Percentiles rank a stretch among this genome's conserved stretches.
These are phyloP conservation scores for Phasianus colchicus DNA, from an alignment of 2,113 vertebrate species.

Conservation along the genomic window DNA sequence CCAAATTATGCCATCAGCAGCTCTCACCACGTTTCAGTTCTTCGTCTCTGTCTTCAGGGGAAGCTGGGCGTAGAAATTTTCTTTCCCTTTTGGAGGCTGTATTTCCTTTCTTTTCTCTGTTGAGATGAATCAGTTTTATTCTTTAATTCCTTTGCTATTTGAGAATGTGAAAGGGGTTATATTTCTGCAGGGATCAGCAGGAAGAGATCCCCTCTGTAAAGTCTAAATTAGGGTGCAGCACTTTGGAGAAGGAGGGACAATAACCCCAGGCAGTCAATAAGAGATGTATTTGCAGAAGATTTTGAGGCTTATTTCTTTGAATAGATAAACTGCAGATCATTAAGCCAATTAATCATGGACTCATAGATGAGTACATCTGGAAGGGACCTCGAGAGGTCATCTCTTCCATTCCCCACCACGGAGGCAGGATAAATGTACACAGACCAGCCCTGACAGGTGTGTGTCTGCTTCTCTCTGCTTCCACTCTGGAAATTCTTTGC, in stretches of 20 bases:
- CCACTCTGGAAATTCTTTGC: not conserved
- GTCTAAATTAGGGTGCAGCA: not conserved
- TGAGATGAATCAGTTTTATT: constrained; percentile 27
- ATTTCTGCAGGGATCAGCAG: constrained; percentile 1
- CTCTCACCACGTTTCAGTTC: not conserved
- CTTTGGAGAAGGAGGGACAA: not conserved
- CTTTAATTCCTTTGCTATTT: constrained; percentile 15
- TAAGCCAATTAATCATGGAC: constrained; percentile 57
- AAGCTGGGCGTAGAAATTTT: not conserved
- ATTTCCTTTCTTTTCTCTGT: not conserved
- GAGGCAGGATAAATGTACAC: constrained; percentile 54
- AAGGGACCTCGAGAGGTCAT: constrained; percentile 65
- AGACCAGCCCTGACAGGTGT: constrained; percentile 58
- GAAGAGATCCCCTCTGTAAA: not conserved
- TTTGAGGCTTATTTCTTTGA: constrained; percentile 56
- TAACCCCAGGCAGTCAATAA: not conserved
- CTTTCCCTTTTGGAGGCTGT: not conserved
- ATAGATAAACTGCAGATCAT: constrained; percentile 54
- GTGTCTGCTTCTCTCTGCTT: constrained; percentile 54
- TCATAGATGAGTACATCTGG: constrained; percentile 40
- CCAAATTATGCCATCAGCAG: not conserved
- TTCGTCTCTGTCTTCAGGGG: not conserved
- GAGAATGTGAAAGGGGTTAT: not conserved
- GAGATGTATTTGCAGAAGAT: constrained; percentile 13
- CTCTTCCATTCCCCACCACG: constrained; percentile 13